Evolutionary conservation across 1,140 invertebrate genomes (phyloP).

Genomic region (Rhyacophila brunnea): DNA sequence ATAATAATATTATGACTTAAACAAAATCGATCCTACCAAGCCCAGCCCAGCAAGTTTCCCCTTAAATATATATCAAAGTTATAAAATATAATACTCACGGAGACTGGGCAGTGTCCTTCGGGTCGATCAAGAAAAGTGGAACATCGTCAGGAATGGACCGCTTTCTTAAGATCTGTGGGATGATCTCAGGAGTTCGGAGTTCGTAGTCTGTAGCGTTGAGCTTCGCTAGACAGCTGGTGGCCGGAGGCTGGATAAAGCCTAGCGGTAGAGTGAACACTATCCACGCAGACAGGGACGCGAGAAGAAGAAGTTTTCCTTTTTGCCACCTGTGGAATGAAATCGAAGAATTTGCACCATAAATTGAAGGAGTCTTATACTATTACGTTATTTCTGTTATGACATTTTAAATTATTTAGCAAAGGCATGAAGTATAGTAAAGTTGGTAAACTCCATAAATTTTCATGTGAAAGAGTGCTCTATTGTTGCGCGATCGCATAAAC

Average conservation of each 20-base stretch:
- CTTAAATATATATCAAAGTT: too few relatives aligned
- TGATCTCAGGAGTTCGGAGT: conserved; percentile 51
- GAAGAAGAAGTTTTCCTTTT: conserved; percentile 81
- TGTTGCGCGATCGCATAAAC: too few relatives aligned
- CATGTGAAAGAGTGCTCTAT: too few relatives aligned
- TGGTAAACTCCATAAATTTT: too few relatives aligned
- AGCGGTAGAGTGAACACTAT: conserved; percentile 94
- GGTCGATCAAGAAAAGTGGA: conserved; percentile 17
- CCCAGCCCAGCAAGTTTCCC: too few relatives aligned
- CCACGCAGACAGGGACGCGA: conserved; percentile 93
- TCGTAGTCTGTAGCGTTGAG: conserved; percentile 69
- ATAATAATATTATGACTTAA: too few relatives aligned
- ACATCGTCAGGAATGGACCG: conserved; percentile 36
- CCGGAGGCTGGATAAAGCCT: conserved; percentile 91
- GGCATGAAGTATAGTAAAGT: too few relatives aligned
- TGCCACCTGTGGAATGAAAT: conserved; percentile 69
- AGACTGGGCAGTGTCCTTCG: conserved; percentile 7
- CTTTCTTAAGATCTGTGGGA: conserved; percentile 47
- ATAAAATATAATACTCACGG: conserved; percentile 12
- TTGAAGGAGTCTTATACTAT: too few relatives aligned
- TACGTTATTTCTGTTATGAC: too few relatives aligned
- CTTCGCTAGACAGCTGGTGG: conserved; percentile 79
- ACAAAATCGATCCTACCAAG: too few relatives aligned
- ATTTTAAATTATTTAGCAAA: too few relatives aligned
- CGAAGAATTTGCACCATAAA: too few relatives aligned